These are phyloP conservation scores for Ichneumon xanthorius DNA, from an alignment of 2,888 invertebrate species.

Conservation along the genomic window DNA sequence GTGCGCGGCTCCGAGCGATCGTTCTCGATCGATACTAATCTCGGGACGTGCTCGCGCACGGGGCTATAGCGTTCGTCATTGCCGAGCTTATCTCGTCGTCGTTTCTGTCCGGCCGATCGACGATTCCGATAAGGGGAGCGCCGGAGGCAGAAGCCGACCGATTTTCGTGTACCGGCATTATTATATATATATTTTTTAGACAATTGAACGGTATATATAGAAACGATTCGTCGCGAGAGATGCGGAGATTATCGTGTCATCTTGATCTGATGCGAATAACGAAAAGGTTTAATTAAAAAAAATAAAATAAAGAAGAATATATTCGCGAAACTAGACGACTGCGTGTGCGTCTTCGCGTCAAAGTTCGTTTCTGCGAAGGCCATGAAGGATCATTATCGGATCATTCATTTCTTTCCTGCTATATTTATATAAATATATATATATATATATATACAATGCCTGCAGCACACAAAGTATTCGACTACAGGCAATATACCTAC, in stretches of 20 bases:
- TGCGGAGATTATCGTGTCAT: conserved; percentile 43
- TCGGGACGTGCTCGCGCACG: conserved; percentile 63
- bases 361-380: conserved; percentile 14
- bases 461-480: not conserved
- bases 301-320: not conserved
- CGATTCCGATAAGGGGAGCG: conserved; percentile 60
- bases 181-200: conserved; percentile 38
- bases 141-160: conserved; percentile 51
- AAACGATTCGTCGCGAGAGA: not conserved
- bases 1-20: conserved; percentile 48
- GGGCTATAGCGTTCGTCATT: conserved; percentile 65
- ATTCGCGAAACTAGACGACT: conserved; percentile 7
- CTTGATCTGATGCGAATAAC: conserved; percentile 36
- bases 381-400: conserved; percentile 22
- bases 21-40: conserved; percentile 75
- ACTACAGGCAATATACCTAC: not conserved
- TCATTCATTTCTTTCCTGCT: not conserved
- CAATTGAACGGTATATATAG: conserved; percentile 10
- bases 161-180: conserved; percentile 13
- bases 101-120: conserved; percentile 60
- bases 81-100: conserved; percentile 63
- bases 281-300: conserved; percentile 44
- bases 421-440: not conserved
- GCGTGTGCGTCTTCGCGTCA: not conserved
- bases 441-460: not conserved